These are phyloP conservation scores for Percina caprodes DNA, from an alignment of 2,113 vertebrate species.

Conservation along the genomic window DNA sequence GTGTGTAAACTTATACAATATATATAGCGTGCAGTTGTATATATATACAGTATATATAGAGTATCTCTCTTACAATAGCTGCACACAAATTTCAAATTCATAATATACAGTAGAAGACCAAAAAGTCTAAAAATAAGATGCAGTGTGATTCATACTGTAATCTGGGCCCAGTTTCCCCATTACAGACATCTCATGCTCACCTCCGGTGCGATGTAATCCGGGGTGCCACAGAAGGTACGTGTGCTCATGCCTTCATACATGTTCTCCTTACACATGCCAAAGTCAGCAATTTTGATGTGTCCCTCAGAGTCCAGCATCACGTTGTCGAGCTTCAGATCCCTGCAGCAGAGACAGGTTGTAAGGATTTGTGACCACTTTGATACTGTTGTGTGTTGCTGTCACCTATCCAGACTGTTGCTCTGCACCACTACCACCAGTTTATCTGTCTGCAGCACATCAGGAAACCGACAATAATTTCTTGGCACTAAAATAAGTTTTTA, in stretches of 20 bases:
- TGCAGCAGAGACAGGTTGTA: constrained; percentile 66
- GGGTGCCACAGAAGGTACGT: constrained; percentile 98
- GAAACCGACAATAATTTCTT: constrained; percentile 13
- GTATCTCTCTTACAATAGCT: too few relatives aligned
- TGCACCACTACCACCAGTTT: not conserved
- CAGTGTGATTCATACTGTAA: not conserved
- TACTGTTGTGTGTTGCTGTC: not conserved
- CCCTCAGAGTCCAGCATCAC: constrained; percentile 99
- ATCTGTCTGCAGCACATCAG: constrained; percentile 5
- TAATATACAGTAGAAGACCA: not conserved
- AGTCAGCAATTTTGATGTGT: constrained; percentile 99
- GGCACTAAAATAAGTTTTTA: constrained; percentile 11
- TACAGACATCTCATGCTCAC: constrained; percentile 77
- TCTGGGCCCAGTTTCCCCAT: not conserved
- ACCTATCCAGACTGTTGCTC: not conserved
- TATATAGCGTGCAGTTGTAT: too few relatives aligned
- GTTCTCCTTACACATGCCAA: constrained; percentile 99
- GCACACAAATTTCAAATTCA: not conserved
- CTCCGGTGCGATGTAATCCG: constrained; percentile 99
- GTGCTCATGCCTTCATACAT: constrained; percentile 93
- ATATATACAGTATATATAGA: too few relatives aligned
- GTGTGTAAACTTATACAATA: too few relatives aligned
- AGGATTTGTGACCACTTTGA: constrained; percentile 10
- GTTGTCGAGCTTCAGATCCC: constrained; percentile 98
- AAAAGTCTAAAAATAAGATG: not conserved